These are phyloP conservation scores for Trachelus stipa DNA, from an alignment of 2,888 invertebrate genomes.

Conservation along the genomic window DNA sequence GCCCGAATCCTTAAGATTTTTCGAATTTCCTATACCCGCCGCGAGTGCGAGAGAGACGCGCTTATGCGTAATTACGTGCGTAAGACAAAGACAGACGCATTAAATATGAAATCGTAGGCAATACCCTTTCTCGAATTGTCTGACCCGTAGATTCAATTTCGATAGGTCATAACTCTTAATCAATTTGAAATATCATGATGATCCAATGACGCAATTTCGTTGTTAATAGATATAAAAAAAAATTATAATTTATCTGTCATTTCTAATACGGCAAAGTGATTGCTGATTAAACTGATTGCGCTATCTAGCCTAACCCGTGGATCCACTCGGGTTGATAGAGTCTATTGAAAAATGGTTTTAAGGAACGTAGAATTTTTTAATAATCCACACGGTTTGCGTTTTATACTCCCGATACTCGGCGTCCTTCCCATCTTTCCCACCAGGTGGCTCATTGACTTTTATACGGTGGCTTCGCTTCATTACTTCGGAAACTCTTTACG, in stretches of 20 bases:
- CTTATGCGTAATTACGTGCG: background rate
- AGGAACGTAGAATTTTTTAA: background rate
- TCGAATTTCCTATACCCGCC: background rate
- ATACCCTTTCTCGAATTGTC: background rate
- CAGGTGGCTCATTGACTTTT: background rate
- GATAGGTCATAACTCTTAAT: background rate
- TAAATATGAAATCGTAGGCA: background rate
- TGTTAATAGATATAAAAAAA: too few species aligned
- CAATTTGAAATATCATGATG: background rate
- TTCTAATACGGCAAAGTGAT: background rate
- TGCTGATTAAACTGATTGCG: background rate
- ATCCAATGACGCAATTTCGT: background rate
- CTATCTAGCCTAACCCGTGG: background rate
- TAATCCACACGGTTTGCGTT: background rate
- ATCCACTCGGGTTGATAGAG: background rate
- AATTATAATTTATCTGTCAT: background rate
- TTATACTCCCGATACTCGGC: background rate
- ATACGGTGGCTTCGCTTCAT: background rate
- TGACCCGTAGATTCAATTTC: background rate
- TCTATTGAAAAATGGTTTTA: background rate
- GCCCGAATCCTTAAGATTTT: background rate
- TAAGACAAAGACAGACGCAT: background rate
- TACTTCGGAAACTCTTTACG: background rate
- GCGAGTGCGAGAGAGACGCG: background rate
- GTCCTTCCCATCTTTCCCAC: background rate